Evolutionary conservation across 2,888 invertebrate species (phyloP), one percentile per base, ranked within the genome.

Genomic region (Lymantria dispar): DNA sequence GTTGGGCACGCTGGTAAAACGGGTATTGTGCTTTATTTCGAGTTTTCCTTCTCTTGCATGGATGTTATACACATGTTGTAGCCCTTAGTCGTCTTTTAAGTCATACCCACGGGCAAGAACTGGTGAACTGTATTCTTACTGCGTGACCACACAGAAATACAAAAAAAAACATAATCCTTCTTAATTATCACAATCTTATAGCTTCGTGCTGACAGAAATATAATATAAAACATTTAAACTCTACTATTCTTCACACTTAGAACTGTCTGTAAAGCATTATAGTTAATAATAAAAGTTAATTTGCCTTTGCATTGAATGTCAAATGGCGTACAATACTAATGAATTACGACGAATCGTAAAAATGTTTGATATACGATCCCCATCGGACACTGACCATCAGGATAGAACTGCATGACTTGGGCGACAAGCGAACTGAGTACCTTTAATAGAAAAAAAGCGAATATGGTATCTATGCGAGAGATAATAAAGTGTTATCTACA

Each of bases 311-410:
- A 64, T 66, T 65, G 63, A 60, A 67, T 65, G 48, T 53, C 46
- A 50, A 62, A 69, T 65, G 74, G 68, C 64, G 70, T 58, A 71
- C 62, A 65, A 76, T 72, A 61, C 64, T 65, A 67, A 72, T 82
- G 77, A 87, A 78, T 78, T 81, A 87, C 74, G 83, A 73, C 77
- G 51, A 66, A 73, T 80, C 84, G 80, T 87, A 83, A 88, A 87
- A 81, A 76, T 75, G 59, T 62, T 66, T 83, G 74, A 87, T 78
- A 80, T 85, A 86, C 78, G 82, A 78, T 66, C 62, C 57, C 66
- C 70, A 70, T 68, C 69, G 62, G 59, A 74, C 48, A 61, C 67
- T 75, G 75, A 80, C 84, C 83, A 84, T 85, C 83, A 78, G 69
- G 72, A 77, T 72, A 72, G 65, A 77, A 68, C 79, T 74, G 73